Percentiles rank a stretch among this genome's conserved stretches.
These are phyloP conservation scores for Psittacula derbiana DNA, from an alignment of 2,797 vertebrate species.

Conservation along the genomic window DNA sequence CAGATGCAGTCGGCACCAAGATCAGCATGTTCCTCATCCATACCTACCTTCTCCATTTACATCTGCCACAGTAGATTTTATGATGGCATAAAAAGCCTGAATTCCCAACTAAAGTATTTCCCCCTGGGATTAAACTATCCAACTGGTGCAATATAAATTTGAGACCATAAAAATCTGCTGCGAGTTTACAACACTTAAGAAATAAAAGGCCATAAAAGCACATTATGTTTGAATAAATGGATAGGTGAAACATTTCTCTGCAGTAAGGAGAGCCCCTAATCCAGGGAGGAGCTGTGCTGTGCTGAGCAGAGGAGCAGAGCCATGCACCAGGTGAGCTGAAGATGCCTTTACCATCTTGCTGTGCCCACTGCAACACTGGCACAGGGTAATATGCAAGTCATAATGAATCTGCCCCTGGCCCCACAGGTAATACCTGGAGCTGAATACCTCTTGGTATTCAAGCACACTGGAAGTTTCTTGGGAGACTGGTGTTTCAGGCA, in stretches of 20 bases:
- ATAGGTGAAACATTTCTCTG: not conserved
- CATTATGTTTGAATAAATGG: not conserved
- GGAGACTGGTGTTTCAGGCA: not conserved
- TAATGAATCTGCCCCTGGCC: accelerated
- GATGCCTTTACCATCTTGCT: not conserved
- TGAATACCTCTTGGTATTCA: not conserved
- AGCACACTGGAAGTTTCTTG: not conserved
- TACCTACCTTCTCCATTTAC: not conserved
- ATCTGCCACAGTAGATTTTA: not conserved
- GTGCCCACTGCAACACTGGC: not conserved
- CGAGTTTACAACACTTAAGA: constrained; percentile 24
- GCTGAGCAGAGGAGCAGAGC: not conserved
- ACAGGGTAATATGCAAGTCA: accelerated
- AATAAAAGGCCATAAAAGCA: constrained; percentile 34
- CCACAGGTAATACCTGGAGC: not conserved
- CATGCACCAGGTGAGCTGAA: not conserved
- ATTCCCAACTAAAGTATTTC: not conserved
- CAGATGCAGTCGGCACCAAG: not conserved
- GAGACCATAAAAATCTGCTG: constrained; percentile 26
- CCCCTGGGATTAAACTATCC: not conserved
- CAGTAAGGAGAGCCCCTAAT: not conserved
- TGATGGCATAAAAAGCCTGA: not conserved
- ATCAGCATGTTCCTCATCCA: not conserved
- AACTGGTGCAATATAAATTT: not conserved
- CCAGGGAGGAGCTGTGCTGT: not conserved